Evolutionary conservation across 2,888 invertebrate species (phyloP).

Genomic region (Pseudeuparius sepicola): DNA sequence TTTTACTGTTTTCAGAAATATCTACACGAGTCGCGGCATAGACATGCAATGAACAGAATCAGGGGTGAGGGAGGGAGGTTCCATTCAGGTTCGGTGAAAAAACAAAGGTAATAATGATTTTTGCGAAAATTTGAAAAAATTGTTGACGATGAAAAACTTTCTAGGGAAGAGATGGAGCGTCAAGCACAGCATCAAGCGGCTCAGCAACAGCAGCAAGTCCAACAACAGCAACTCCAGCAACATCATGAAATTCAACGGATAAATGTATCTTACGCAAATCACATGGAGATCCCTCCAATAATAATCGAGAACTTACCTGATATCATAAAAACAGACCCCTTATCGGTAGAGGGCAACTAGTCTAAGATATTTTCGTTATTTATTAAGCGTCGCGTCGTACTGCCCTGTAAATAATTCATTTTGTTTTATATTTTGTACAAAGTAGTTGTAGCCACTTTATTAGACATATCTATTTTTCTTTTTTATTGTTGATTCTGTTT

Average conservation of each 20-base stretch:
- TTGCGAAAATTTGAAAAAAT: neutral
- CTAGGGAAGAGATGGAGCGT: slow-evolving; percentile 27
- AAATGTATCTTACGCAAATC: slow-evolving; percentile 33
- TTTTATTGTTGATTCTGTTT: too few relatives aligned
- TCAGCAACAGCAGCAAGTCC: slow-evolving; percentile 27
- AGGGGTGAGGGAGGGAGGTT: slow-evolving; percentile 96
- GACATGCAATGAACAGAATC: slow-evolving; percentile 95
- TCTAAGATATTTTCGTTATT: slow-evolving; percentile 3
- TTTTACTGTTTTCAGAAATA: slow-evolving; percentile 67
- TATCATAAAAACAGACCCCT: slow-evolving; percentile 32
- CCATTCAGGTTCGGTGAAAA: slow-evolving; percentile 57
- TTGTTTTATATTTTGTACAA: too few relatives aligned
- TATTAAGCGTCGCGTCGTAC: too few relatives aligned
- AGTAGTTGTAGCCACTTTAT: too few relatives aligned
- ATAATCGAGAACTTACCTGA: slow-evolving; percentile 36
- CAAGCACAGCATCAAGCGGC: slow-evolving; percentile 26
- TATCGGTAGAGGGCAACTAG: slow-evolving; percentile 28
- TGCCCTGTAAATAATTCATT: too few relatives aligned
- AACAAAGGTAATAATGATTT: slow-evolving; percentile 28
- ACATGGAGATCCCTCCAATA: slow-evolving; percentile 34
- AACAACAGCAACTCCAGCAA: slow-evolving; percentile 31
- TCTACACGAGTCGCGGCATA: slow-evolving; percentile 93
- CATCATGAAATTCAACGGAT: slow-evolving; percentile 32
- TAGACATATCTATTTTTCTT: too few relatives aligned
- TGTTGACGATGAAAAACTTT: too few relatives aligned